Conservation (phyloP, 2,888 invertebrate species). For the Sinohyriopsis cumingii region DNA sequence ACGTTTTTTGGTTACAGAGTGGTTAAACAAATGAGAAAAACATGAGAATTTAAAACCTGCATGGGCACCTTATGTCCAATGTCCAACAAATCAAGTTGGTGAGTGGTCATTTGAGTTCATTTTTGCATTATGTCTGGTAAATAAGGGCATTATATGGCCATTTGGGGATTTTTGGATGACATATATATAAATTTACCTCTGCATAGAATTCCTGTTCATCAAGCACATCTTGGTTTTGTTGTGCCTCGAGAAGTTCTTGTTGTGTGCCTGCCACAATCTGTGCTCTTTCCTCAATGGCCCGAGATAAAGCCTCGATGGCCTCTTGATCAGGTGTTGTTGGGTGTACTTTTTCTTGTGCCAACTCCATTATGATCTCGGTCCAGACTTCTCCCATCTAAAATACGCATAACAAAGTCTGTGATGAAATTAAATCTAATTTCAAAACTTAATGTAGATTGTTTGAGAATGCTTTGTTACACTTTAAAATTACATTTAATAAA, state of each 20-base stretch:
- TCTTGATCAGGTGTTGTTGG: slow-evolving; percentile 71
- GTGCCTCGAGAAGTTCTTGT: slow-evolving; percentile 67
- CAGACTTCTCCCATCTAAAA: slow-evolving; percentile 71
- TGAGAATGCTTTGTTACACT: no score
- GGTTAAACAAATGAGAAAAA: no score
- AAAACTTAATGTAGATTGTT: no score
- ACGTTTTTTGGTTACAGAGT: no score
- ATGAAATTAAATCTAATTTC: background rate
- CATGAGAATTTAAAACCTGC: no score
- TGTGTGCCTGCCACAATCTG: slow-evolving; percentile 66
- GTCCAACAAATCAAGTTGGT: no score
- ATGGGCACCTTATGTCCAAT: no score
- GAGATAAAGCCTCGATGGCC: slow-evolving; percentile 68
- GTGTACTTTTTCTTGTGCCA: slow-evolving; percentile 65
- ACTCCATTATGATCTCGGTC: slow-evolving; percentile 67
- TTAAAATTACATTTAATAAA: no score
- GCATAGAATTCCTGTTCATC: slow-evolving; percentile 71
- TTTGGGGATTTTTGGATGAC: background rate
- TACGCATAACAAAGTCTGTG: background rate
- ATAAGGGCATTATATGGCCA: no score
- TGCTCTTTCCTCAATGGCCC: slow-evolving; percentile 68
- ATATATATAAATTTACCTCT: slow-evolving; percentile 52
- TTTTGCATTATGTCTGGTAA: no score
- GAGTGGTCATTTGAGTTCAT: no score
- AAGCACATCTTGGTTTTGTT: slow-evolving; percentile 67